A percentile compares a stretch with the other conserved stretches of the same genome.
Evolutionary conservation across 2,113 vertebrate genomes (phyloP).

Genomic region (Aspiorhynchus laticeps): DNA sequence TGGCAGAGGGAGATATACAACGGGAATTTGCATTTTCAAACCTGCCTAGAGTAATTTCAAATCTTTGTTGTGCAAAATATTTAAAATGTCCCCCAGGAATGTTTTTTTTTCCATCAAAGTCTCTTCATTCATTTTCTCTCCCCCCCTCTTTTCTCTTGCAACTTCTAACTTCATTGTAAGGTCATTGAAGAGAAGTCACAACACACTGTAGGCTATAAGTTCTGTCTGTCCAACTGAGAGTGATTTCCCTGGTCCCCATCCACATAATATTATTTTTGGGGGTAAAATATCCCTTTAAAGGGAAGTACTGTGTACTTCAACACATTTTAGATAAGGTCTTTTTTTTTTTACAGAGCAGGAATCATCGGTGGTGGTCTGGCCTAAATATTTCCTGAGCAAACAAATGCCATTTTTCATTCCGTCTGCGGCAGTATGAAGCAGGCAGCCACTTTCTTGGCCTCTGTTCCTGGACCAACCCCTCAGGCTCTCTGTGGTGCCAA

Average conservation of each 20-base stretch:
- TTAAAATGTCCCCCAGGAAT: neutral
- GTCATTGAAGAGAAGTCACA: neutral
- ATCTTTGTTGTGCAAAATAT: conserved; percentile 3
- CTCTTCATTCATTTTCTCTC: neutral
- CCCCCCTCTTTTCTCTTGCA: neutral
- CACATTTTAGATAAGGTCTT: neutral
- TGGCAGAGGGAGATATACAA: conserved; percentile 30
- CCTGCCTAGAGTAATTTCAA: neutral
- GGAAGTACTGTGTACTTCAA: neutral
- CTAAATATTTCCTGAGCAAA: conserved; percentile 6
- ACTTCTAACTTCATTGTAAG: neutral
- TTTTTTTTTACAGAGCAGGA: neutral
- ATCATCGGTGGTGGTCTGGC: conserved; percentile 9
- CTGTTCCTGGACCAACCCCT: neutral
- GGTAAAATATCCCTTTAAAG: conserved; percentile 2
- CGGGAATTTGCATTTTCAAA: neutral
- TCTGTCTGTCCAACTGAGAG: neutral
- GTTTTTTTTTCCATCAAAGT: neutral
- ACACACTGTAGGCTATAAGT: neutral
- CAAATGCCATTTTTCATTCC: neutral
- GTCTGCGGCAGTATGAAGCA: neutral
- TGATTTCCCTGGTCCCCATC: neutral
- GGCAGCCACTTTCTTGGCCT: conserved; percentile 23
- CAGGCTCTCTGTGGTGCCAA: neutral
- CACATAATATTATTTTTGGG: neutral